A percentile compares a stretch with the other conserved stretches of the same genome.
Evolutionary conservation across 2,113 vertebrate genomes (phyloP).

Genomic region (Uria aalge): DNA sequence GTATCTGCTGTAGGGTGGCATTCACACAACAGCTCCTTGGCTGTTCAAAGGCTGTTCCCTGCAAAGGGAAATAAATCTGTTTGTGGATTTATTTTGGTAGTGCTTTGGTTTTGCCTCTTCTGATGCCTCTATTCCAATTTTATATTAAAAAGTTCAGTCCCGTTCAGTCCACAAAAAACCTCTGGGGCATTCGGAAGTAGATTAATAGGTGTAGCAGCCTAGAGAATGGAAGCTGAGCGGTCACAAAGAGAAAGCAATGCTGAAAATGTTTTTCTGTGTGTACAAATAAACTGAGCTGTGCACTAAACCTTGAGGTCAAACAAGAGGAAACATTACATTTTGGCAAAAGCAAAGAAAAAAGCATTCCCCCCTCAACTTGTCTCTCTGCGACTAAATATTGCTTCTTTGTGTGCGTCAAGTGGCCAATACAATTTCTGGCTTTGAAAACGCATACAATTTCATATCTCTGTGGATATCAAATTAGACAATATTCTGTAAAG

Average conservation of each 20-base stretch:
- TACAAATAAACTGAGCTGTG: not conserved
- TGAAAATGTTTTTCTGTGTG: not conserved
- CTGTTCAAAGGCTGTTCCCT: not conserved
- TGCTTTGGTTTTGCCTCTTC: not conserved
- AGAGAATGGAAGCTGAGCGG: not conserved
- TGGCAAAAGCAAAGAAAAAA: not conserved
- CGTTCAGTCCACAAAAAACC: not conserved
- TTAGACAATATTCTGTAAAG: not conserved
- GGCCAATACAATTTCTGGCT: not conserved
- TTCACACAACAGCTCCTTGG: not conserved
- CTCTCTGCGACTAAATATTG: not conserved
- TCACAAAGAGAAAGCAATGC: not conserved
- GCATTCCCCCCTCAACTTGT: not conserved
- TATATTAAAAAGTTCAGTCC: not conserved
- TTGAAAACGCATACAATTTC: not conserved
- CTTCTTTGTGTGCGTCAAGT: not conserved
- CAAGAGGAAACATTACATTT: not conserved
- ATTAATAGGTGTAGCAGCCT: not conserved
- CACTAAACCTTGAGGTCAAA: not conserved
- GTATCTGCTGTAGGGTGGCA: not conserved
- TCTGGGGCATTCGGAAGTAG: not conserved
- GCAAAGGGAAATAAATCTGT: not conserved
- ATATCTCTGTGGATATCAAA: not conserved
- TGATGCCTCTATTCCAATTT: not conserved
- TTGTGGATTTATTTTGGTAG: accelerated